A percentile compares a stretch with the other conserved stretches of the same genome.
These are phyloP conservation scores for Oncorhynchus keta DNA, from an alignment of 2,113 vertebrate species.

Conservation along the genomic window DNA sequence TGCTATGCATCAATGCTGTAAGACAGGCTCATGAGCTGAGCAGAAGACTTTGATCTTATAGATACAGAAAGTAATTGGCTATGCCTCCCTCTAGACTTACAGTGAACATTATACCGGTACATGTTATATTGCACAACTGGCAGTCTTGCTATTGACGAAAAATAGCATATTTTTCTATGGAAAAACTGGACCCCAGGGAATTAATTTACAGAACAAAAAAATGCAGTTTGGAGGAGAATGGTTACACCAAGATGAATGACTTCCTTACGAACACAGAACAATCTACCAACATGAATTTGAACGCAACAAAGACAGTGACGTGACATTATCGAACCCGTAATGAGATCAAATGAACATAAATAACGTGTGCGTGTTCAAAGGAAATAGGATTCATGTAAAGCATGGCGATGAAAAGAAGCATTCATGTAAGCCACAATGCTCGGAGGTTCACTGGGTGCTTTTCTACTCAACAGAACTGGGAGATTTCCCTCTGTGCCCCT, in stretches of 20 bases:
- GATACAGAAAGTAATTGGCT: constrained; percentile 54
- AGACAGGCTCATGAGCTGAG: constrained; percentile 8
- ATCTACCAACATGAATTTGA: constrained; percentile 36
- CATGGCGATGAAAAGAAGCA: constrained; percentile 17
- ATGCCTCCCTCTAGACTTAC: constrained; percentile 44
- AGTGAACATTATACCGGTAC: constrained; percentile 6
- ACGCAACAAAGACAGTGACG: constrained; percentile 33
- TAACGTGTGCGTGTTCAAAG: constrained; percentile 27
- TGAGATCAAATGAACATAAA: constrained; percentile 24
- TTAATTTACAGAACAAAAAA: constrained; percentile 47
- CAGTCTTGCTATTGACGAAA: constrained; percentile 25
- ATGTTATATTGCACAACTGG: constrained; percentile 42
- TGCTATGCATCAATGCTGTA: constrained; percentile 13
- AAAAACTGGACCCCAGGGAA: constrained; percentile 51
- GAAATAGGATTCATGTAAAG: constrained; percentile 33
- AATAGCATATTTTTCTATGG: constrained; percentile 46
- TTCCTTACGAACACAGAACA: constrained; percentile 45
- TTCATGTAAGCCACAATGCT: constrained; percentile 4
- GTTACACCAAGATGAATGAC: constrained; percentile 58
- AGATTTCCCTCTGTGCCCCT: neutral
- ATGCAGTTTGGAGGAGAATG: constrained; percentile 51
- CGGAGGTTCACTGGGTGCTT: neutral
- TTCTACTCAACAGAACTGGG: neutral
- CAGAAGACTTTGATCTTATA: constrained; percentile 46
- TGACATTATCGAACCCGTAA: constrained; percentile 29